These are phyloP conservation scores for Petrophora chlorosata DNA, from an alignment of 2,888 invertebrate species.

Conservation along the genomic window DNA sequence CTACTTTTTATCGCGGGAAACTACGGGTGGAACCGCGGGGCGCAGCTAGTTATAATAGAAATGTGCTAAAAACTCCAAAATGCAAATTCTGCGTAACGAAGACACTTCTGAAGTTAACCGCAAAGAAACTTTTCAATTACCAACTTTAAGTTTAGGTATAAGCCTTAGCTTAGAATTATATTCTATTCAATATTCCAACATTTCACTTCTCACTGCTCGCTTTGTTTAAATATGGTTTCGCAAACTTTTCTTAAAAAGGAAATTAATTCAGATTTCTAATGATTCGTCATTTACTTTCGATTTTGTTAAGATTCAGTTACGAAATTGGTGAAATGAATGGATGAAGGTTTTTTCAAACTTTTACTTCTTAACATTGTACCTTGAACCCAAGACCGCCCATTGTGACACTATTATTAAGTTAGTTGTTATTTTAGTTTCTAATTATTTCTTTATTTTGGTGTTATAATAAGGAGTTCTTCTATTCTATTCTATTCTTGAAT, in stretches of 20 bases:
- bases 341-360: too few relatives aligned
- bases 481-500: too few relatives aligned
- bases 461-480: too few relatives aligned
- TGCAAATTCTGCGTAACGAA: slow-evolving; percentile 15
- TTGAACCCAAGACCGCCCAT: too few relatives aligned
- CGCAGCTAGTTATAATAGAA: too few relatives aligned
- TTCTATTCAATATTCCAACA: neutral
- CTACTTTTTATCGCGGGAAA: too few relatives aligned
- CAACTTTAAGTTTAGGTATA: neutral
- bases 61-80: slow-evolving; percentile 1
- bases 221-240: slow-evolving; percentile 17
- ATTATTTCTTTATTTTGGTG: too few relatives aligned
- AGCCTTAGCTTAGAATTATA: neutral
- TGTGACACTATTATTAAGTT: too few relatives aligned
- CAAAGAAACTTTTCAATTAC: neutral
- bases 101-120: neutral
- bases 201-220: slow-evolving; percentile 3
- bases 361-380: too few relatives aligned
- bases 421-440: too few relatives aligned
- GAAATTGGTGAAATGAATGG: too few relatives aligned
- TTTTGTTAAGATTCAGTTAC: neutral
- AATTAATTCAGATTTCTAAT: slow-evolving; percentile 15
- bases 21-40: too few relatives aligned
- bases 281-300: slow-evolving; percentile 13
- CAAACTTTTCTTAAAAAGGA: slow-evolving; percentile 10